Percentiles rank a stretch among this genome's conserved stretches.
Conservation (phyloP, 1,140 invertebrate species). For the Sycophila sp. region DNA sequence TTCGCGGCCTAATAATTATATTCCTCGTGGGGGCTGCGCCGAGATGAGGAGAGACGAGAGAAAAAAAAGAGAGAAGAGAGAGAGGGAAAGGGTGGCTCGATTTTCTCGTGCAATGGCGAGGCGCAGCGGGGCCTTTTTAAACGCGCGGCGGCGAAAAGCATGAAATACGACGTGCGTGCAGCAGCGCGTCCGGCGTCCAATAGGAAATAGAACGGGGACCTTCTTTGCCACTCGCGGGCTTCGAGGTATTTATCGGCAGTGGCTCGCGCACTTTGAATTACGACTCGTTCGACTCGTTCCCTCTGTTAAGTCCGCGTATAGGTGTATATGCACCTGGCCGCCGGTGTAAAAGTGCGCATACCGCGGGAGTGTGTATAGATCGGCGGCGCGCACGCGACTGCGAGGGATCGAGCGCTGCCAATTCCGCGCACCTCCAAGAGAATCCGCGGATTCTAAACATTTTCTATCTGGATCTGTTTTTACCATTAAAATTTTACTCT, state of each 20-base stretch:
- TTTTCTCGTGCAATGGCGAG: background rate
- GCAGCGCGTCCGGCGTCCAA: background rate
- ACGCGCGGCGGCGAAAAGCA: background rate
- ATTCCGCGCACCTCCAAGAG: too few relatives aligned
- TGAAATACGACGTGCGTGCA: slow-evolving; percentile 15
- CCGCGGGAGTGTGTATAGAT: too few relatives aligned
- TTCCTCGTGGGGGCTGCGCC: background rate
- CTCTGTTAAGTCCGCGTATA: too few relatives aligned
- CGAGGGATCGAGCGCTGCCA: too few relatives aligned
- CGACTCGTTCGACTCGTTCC: slow-evolving; percentile 2
- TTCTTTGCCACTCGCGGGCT: slow-evolving; percentile 4
- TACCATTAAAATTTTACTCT: too few relatives aligned
- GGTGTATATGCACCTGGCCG: too few relatives aligned
- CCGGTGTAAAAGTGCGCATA: too few relatives aligned
- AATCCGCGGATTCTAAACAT: too few relatives aligned
- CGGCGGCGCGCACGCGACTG: too few relatives aligned
- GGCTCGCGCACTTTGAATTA: slow-evolving; percentile 21
- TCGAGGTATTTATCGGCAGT: slow-evolving; percentile 21
- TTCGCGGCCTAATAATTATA: too few relatives aligned
- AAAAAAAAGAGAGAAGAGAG: background rate
- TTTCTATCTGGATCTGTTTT: too few relatives aligned
- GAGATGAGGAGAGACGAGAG: background rate
- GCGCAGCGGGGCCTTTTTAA: background rate
- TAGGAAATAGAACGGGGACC: slow-evolving; percentile 28
- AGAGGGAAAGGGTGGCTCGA: too few relatives aligned